Conservation (phyloP, 2,113 vertebrate species). For the Piprites chloris region DNA sequence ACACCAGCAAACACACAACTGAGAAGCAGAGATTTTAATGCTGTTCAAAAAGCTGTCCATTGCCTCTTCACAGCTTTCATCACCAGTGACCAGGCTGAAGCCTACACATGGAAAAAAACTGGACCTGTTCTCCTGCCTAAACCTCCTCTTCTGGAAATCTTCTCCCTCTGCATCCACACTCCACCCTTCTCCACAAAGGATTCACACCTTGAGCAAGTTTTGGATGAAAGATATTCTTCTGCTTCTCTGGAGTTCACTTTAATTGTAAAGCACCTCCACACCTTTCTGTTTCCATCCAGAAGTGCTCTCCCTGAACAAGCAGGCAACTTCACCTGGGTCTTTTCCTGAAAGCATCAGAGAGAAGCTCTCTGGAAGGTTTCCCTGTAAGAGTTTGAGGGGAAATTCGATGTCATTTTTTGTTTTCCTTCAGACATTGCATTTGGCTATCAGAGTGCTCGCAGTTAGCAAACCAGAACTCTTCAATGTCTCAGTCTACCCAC, state of each 20-base stretch:
- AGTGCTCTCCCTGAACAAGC: not conserved
- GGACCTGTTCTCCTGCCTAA: not conserved
- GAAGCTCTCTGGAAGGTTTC: not conserved
- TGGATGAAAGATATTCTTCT: not conserved
- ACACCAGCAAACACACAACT: not conserved
- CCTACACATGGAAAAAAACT: not conserved
- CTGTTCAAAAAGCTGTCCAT: not conserved
- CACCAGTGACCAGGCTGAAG: not conserved
- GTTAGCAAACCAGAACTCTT: not conserved
- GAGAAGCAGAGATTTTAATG: not conserved
- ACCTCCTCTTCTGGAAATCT: not conserved
- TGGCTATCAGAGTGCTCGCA: not conserved
- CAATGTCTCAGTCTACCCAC: not conserved
- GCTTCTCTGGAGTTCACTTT: not conserved
- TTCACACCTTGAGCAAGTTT: rapidly evolving
- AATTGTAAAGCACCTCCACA: not conserved
- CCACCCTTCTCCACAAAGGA: not conserved
- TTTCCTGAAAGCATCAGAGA: not conserved
- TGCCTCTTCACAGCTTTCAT: not conserved
- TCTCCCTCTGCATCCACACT: not conserved
- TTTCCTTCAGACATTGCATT: not conserved
- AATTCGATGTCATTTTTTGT: not conserved
- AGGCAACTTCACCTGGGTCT: not conserved
- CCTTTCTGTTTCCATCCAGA: not conserved
- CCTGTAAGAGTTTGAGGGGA: not conserved